Evolutionary conservation across 53 echinoderm and acorn worm genomes (phyloP), one percentile per base, ranked within the genome.

Genomic region (Crossaster papposus): DNA sequence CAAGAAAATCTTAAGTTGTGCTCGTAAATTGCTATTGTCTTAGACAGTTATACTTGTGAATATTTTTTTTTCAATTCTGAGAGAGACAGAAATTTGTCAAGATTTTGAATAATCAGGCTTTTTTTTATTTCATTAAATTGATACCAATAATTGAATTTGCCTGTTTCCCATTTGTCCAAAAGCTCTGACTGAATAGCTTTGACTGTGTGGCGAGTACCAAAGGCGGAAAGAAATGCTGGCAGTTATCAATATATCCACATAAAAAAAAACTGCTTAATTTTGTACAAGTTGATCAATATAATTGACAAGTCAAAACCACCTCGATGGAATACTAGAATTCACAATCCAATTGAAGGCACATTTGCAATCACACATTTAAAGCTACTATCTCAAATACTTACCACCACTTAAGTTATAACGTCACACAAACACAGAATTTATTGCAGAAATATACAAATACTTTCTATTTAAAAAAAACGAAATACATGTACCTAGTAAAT

Each of bases 401-500:
- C 4, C n/a, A 34, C 30, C 20, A 24, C 63, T 76, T 77, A n/a
- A 85, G 33, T 54, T 36, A 58, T 32, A 75, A 87, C 64, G n/a
- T 63, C 77, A 76, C 87, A 62, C 55, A 65, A 36, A 87, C 30
- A 85, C 55, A 76, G 20, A 87, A 26, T 37, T 73, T 80, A 36
- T 76, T 87, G 87, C 87, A 55, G 58, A 87, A 87, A 87, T 87
- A 87, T 87, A 87, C 87, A 87, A 54, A 85, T 55, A 85, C 22
- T 76, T 76, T 50, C 28, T n/a, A 14, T 7, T 50, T 2, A 79
- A 79, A 5, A 34, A 62, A 22, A 81, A 64, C n/a, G n/a, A n/a
- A n/a, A n/a, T n/a, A n/a, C n/a, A n/a, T n/a, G n/a, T 81, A 81
- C 81, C 81, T 81, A 63, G 58, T 81, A 18, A 32, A n/a, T 33